Base-by-base conservation (phyloP, 2,888 invertebrate genomes). In the Blastobasis adustella region DNA sequence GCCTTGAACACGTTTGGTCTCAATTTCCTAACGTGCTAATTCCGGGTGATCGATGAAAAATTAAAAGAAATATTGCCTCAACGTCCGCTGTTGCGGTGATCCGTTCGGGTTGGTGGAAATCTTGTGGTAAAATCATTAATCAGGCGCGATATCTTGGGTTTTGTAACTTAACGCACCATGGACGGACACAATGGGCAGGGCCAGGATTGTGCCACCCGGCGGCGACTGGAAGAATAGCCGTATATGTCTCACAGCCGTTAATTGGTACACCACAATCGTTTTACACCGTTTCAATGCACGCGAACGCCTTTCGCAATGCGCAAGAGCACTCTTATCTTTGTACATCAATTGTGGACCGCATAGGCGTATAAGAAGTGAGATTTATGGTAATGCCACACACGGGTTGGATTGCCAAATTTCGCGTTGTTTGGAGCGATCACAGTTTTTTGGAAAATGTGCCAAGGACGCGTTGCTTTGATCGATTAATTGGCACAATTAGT, bases 101-200 rank as follows among this genome's bases (percentile, higher is more conserved):
- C 42, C 48, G 48, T 49, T 49, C 49, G 50, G 50, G 46, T 73
- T 70, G 70, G 67, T 65, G 65, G 76, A 78, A 82, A 82, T 83
- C 80, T 76, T 75, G 79, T 81, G 79, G 78, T 79, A 78, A 82
- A 79, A 82, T 82, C 81, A 83, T 85, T 79, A 83, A 84, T 82
- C 81, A 79, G 70, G 69, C 73, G 73, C 70, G 75, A 72, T 79
- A 81, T 77, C 75, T 70, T 46, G 10, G 23, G 43, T 53, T 53
- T 54, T 49, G 54, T 44, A 54, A 54, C 54, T 9, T 43, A 54
- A 54, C 49, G 51, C 51, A 47, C 50, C 53, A 42, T 50, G 53
- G 50, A 38, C 41, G 45, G 10, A 9, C 43, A 53, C 51, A 54
- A 54, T 51, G 54, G 49, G 44, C 49, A 49, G 51, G 40, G 41